Evolutionary conservation across 1,140 invertebrate species (phyloP), one percentile per base, ranked within the genome.

Genomic region (Drosophila melanica): DNA sequence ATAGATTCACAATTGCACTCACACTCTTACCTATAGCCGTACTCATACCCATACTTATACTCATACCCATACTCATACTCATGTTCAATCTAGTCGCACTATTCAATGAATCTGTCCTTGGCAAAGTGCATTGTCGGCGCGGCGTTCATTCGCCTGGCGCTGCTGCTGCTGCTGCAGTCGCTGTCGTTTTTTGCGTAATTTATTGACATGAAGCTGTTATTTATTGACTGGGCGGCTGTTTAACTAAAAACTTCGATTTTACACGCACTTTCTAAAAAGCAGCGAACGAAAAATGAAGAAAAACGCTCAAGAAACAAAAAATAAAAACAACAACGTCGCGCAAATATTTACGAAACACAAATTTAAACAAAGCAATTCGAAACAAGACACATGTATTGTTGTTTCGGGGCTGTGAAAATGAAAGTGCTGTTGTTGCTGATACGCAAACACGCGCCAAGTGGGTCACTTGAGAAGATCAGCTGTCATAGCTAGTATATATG

Each of bases 21-120:
- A 55, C 42, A 27, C 48, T 44, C 11, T 9, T 42, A 20, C 11
- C 33, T 57, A 42, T 14, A n/a, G n/a, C n/a, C n/a, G n/a, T n/a
- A 23, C 18, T 10, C 37, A 27, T 14, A 42, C 18, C 10, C 20
- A 27, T 41, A 20, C 39, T 14, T 9, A 44, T 30, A 42, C 39
- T 4, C 48, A 30, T 16, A 37, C n/a, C 18, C 16, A 14, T 41
- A 45, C 60, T 2, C 37, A 35, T 16, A 73, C 47, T 55, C 44
- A 35, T 55, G 47, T 42, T 42, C 50, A 62, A 66, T 45, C 64
- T 69, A 70, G 59, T 59, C 72, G 66, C 67, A 68, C 65, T 89
- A 84, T 90, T 90, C 85, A 90, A 90, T 90, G 85, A 87, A 90
- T 90, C 77, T 90, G 90, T 90, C 90, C 90, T 90, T 90, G 90